Evolutionary conservation across 2,888 invertebrate genomes (phyloP).

Genomic region (Coleophora flavipennella): DNA sequence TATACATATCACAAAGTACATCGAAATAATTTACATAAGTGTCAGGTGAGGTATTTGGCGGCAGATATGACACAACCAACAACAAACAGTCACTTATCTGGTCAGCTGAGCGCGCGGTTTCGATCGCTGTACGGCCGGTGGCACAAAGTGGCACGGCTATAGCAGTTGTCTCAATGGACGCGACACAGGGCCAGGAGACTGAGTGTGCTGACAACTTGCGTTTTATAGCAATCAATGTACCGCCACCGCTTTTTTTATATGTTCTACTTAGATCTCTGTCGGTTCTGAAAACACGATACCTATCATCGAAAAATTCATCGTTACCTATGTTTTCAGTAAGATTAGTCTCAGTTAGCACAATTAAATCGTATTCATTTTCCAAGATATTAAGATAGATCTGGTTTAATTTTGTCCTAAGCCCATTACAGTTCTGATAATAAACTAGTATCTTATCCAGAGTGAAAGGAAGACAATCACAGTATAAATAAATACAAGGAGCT

Average conservation of each 20-base stretch:
- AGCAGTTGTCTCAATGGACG: not conserved
- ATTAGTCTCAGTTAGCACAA: conserved; percentile 2
- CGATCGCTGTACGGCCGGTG: not conserved
- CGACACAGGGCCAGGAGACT: not conserved
- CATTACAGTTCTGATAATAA: conserved; percentile 6
- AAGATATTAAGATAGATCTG: not conserved
- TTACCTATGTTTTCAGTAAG: not conserved
- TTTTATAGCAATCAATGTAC: not conserved
- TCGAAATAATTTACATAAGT: not conserved
- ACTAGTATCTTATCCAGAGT: not conserved
- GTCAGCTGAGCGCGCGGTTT: not conserved
- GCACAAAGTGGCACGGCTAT: not conserved
- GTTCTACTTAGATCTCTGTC: not conserved
- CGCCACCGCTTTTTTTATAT: not conserved
- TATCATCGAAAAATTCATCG: not conserved
- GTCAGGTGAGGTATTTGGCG: not conserved
- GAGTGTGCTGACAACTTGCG: not conserved
- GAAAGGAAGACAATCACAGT: not conserved
- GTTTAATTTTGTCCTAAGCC: conserved; percentile 3
- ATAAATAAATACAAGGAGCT: not conserved
- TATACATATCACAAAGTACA: not conserved
- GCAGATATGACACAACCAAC: not conserved
- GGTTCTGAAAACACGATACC: not conserved
- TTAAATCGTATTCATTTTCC: conserved; percentile 1
- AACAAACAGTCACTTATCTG: not conserved